Base-by-base conservation (phyloP, 2,888 invertebrate genomes). In the Oligia latruncula region DNA sequence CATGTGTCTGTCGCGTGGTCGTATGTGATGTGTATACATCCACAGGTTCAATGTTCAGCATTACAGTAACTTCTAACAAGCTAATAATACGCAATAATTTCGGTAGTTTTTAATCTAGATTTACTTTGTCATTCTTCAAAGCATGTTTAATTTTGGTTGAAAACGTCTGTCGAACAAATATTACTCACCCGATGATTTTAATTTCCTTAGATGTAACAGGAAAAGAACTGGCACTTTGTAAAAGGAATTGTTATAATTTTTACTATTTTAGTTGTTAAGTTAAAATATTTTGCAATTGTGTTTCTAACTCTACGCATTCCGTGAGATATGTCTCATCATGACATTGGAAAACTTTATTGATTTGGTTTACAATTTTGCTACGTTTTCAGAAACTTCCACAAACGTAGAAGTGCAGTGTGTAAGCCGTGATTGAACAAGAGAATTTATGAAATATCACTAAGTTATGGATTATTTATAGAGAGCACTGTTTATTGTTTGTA, bases 381-480 rank as follows among this genome's bases (percentile, higher is more conserved):
- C 91, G 88, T 92, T 95, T 93, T 92, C 93, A 93, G 92, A 94
- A 92, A 90, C 91, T 88, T 88, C 91, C 87, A 92, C 93, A 92
- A 91, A 91, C 90, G 82, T 93, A 93, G 90, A 87, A 88, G 91
- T 90, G 92, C 92, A 89, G 90, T 91, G 86, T 91, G 90, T 88
- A 87, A 87, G 90, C 92, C 88, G 92, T 92, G 89, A 90, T 78
- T 83, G 89, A 81, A 84, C 81, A 82, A 83, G 80, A 86, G 77
- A 86, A 78, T 79, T 84, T 83, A 79, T 86, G 68, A 77, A 79
- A 77, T 80, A 85, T 85, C 72, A 84, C 62, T 90, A 79, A 83
- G 77, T 78, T 84, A 82, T 82, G 72, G 70, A 78, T 84, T 74
- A 81, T 84, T 81, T 77, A 82, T 86, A 83, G 55, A 80, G 67